These are phyloP conservation scores for Tenthredo scrophulariae DNA, from an alignment of 2,888 invertebrate genomes.

Conservation along the genomic window DNA sequence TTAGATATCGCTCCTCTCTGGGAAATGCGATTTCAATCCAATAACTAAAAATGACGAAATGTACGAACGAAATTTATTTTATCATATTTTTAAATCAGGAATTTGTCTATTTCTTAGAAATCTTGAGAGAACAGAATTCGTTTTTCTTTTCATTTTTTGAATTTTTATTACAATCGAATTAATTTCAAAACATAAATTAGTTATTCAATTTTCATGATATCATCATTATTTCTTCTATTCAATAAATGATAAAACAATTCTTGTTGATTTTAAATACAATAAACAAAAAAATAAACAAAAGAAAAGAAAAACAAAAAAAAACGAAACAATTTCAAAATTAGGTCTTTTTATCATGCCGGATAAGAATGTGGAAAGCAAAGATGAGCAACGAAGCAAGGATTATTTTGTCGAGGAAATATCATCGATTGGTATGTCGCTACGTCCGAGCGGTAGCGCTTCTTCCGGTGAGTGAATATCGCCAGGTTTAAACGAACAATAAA, in stretches of 20 bases:
- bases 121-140: not conserved
- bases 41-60: not conserved
- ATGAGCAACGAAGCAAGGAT: conserved; percentile 74
- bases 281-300: not conserved
- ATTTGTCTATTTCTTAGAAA: not conserved
- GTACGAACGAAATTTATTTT: not conserved
- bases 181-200: not conserved
- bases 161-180: not conserved
- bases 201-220: not conserved
- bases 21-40: not conserved
- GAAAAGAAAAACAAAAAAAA: not conserved
- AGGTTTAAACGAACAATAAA: conserved; percentile 6
- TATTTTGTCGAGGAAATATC: conserved; percentile 84
- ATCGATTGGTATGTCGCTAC: conserved; percentile 91
- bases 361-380: conserved; percentile 72
- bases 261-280: not conserved
- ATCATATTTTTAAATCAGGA: not conserved
- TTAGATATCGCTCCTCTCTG: not conserved
- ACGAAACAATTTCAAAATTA: conserved; percentile 24
- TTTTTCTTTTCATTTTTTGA: not conserved
- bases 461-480: conserved; percentile 83
- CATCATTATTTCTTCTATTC: not conserved
- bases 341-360: conserved; percentile 72
- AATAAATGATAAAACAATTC: not conserved
- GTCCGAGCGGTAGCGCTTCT: conserved; percentile 86